Base-by-base conservation (phyloP, 2,797 vertebrate genomes). In the Myripristis murdjan region DNA sequence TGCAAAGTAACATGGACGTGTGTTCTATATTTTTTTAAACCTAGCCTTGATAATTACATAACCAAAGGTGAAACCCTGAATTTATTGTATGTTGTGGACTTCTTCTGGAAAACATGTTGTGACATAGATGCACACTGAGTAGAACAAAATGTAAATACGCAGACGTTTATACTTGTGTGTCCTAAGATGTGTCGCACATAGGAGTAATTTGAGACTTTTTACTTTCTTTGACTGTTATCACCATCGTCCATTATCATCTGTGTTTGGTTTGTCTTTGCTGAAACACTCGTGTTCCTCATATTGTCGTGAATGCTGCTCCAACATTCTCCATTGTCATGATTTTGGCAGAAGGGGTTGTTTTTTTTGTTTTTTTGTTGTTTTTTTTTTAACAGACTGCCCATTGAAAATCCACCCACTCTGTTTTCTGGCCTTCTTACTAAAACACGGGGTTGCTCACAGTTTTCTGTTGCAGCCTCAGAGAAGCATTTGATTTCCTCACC, bases 1-100 rank as follows among this genome's bases (percentile, higher is more conserved):
- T 95, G 94, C 94, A 95, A 95, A 95, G 92, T 91, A 90, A 91
- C 93, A 93, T 92, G 92, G 92, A 94, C 87, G 90, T 93, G 93
- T 95, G 93, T 94, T 94, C 87, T 94, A 89, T 94, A 94, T 95
- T 95, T 94, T 95, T 94, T 95, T 94, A 92, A 95, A 93, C 90
- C 91, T 94, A 95, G 94, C 94, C 94, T 95, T 95, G 93, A 95
- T 92, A 93, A 94, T 92, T 94, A 94, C 93, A 94, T 95, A 95
- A 95, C 94, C 94, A 95, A 95, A 95, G 94, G 93, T 93, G 89
- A 94, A 95, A 93, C 93, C 92, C 92, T 91, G 89, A 92, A 89
- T 88, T 90, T 93, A 88, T 90, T 85, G 87, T 94, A 89, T 89
- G 87, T 94, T 77, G 94, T 93, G 90, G 85, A 94, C 90, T 93